Percentiles rank a stretch among this genome's conserved stretches.
phyloP scores from a whole-genome alignment of 2,888 invertebrate genomes.

The Salticus scenicus region DNA sequence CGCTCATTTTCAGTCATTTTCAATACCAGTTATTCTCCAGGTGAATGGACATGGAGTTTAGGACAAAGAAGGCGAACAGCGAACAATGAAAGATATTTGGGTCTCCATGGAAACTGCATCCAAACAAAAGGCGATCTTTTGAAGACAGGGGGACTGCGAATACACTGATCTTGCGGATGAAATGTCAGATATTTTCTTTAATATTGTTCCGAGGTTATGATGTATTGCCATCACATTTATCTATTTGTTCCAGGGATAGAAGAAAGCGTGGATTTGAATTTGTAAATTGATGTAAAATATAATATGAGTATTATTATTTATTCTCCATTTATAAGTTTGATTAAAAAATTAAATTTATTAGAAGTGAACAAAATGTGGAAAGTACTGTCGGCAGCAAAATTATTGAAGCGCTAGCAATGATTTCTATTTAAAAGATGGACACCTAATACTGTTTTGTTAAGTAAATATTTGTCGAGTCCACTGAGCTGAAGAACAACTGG shows the following conservation, averaged over 20 bases:
- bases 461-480: no score
- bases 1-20: slow-evolving; percentile 3
- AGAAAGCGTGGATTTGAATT: no score
- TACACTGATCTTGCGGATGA: background rate
- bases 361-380: no score
- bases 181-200: background rate
- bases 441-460: no score
- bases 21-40: background rate
- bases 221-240: background rate
- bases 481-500: no score
- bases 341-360: no score
- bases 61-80: background rate
- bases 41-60: background rate
- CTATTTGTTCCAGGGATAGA: background rate
- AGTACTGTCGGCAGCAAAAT: no score
- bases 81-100: background rate
- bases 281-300: no score
- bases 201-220: background rate
- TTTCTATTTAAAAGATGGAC: no score
- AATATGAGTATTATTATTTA: no score
- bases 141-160: background rate
- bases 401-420: no score
- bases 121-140: background rate
- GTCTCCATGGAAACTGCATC: background rate
- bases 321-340: no score